phyloP scores from a whole-genome alignment of 2,113 vertebrate species.

The Pelobates fuscus region DNA sequence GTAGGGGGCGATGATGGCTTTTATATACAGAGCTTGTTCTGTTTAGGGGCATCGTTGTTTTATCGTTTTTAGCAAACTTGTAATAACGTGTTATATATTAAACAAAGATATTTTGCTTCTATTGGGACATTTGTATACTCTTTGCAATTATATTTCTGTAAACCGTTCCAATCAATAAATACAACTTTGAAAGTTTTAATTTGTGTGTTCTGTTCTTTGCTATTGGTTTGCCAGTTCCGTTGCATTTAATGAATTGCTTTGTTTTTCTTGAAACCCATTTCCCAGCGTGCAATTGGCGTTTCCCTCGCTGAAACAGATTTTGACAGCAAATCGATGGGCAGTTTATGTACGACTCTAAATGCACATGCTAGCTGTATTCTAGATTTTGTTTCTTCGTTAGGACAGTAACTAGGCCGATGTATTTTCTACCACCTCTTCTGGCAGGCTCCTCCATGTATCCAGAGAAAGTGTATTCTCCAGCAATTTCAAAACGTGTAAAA shows the following conservation, averaged over 20 bases:
- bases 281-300: too few species aligned
- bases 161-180: slow-evolving; percentile 69
- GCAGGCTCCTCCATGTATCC: too few species aligned
- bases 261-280: too few species aligned
- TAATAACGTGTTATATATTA: slow-evolving; percentile 65
- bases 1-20: slow-evolving; percentile 1
- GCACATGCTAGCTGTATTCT: too few species aligned
- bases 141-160: slow-evolving; percentile 75
- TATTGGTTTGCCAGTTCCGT: background rate
- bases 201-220: background rate
- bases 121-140: slow-evolving; percentile 72
- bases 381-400: too few species aligned
- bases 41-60: slow-evolving; percentile 43
- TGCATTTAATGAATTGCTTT: background rate
- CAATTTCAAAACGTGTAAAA: too few species aligned
- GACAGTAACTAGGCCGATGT: too few species aligned
- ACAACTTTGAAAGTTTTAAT: slow-evolving; percentile 62
- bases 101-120: slow-evolving; percentile 75
- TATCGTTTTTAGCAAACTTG: slow-evolving; percentile 55
- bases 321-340: too few species aligned
- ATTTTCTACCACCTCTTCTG: too few species aligned
- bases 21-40: slow-evolving; percentile 43
- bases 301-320: too few species aligned
- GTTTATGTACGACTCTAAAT: too few species aligned
- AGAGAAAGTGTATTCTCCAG: too few species aligned